Percentiles rank a stretch among this genome's conserved stretches.
Evolutionary conservation across 2,797 vertebrate species (phyloP).

Genomic region (Epinephelus malabaricus): DNA sequence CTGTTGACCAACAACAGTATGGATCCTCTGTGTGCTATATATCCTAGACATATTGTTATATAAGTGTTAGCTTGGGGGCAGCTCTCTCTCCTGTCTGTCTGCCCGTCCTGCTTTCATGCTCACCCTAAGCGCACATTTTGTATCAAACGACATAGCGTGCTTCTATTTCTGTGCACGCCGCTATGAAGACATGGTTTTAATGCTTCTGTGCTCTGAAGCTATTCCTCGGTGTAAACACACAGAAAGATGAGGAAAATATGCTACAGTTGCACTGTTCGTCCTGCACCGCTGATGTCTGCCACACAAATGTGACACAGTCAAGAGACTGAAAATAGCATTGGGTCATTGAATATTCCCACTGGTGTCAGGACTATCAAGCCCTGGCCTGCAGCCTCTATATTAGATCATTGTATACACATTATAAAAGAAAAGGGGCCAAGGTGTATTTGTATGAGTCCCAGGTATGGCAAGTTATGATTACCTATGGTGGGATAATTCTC

Average conservation of each 20-base stretch:
- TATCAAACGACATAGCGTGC: conserved; percentile 72
- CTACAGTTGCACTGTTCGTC: conserved; percentile 35
- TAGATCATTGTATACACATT: conserved; percentile 81
- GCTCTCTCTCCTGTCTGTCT: conserved; percentile 71
- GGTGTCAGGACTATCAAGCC: conserved; percentile 66
- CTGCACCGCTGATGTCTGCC: conserved; percentile 39
- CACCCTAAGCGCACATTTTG: conserved; percentile 70
- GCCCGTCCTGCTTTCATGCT: conserved; percentile 69
- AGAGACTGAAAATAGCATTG: conserved; percentile 63
- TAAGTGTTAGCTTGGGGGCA: conserved; percentile 84
- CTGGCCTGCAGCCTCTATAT: conserved; percentile 67
- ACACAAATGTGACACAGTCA: conserved; percentile 62
- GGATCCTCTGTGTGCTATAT: conserved; percentile 81
- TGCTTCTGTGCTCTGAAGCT: conserved; percentile 63
- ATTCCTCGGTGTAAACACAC: conserved; percentile 69
- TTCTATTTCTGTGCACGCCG: conserved; percentile 76
- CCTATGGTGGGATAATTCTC: conserved; percentile 85
- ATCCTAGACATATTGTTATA: conserved; percentile 80
- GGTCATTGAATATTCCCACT: conserved; percentile 65
- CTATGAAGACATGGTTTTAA: conserved; percentile 73
- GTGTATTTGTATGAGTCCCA: conserved; percentile 82
- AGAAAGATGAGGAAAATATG: conserved; percentile 66
- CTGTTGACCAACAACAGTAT: conserved; percentile 78
- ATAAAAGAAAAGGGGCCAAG: conserved; percentile 77
- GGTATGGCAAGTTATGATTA: conserved; percentile 81